Evolutionary conservation across 2,888 invertebrate species (phyloP).

Genomic region (Sesia bembeciformis): DNA sequence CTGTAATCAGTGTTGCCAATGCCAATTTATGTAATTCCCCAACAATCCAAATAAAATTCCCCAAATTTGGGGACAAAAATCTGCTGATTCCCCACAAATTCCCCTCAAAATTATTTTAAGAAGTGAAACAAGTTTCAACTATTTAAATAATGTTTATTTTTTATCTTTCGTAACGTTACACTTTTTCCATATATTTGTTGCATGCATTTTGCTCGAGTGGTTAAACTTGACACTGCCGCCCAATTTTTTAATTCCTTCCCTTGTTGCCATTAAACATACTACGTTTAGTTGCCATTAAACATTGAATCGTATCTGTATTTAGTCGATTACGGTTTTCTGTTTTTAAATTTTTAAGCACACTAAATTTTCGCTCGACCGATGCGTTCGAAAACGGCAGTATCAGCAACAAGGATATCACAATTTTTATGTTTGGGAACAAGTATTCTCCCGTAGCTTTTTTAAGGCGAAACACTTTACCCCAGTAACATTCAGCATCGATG

Average conservation of each 20-base stretch:
- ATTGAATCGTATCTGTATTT: too few species aligned
- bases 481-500: too few species aligned
- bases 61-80: conserved; percentile 3
- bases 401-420: too few species aligned
- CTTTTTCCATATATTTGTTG: conserved; percentile 1
- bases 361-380: too few species aligned
- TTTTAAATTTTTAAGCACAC: too few species aligned
- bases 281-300: conserved; percentile 1
- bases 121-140: not conserved
- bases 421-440: too few species aligned
- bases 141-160: not conserved
- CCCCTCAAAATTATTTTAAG: not conserved
- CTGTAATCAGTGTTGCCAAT: too few species aligned
- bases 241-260: conserved; percentile 2
- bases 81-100: conserved; percentile 2
- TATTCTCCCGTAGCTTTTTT: too few species aligned
- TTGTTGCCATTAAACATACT: not conserved
- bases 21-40: not conserved
- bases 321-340: too few species aligned
- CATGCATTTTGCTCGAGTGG: conserved; percentile 1
- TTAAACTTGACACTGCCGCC: conserved; percentile 2
- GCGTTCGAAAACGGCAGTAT: too few species aligned
- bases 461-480: too few species aligned
- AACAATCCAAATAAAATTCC: not conserved
- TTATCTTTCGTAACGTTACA: not conserved